Evolutionary conservation across 2,113 vertebrate species (phyloP).

Genomic region (Petromus typicus): DNA sequence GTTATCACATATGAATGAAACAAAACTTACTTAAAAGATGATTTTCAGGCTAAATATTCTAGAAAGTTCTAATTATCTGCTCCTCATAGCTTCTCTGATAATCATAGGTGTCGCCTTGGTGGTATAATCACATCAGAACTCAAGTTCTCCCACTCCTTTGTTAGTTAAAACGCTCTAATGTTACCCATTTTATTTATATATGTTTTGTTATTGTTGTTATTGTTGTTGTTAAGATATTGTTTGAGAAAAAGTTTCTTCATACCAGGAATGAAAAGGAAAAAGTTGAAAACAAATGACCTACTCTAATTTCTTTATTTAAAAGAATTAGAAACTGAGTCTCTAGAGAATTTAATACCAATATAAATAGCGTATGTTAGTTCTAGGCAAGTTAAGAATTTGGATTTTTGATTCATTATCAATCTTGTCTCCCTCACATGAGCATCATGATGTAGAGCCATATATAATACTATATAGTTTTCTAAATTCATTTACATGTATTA

Average conservation of each 20-base stretch:
- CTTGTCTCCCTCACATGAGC: not conserved
- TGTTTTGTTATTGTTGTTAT: too few species aligned
- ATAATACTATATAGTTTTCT: slow-evolving; percentile 8
- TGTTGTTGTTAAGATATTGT: slow-evolving; percentile 27
- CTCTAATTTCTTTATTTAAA: slow-evolving; percentile 26
- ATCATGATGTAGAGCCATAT: not conserved
- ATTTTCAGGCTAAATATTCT: slow-evolving; percentile 8
- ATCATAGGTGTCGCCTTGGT: not conserved
- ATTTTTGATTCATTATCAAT: not conserved
- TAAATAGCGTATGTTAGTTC: not conserved
- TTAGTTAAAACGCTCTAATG: not conserved
- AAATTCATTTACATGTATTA: slow-evolving; percentile 9
- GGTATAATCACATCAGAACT: not conserved
- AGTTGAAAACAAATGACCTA: slow-evolving; percentile 42
- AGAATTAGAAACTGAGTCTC: slow-evolving; percentile 30
- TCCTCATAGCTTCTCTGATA: not conserved
- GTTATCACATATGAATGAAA: not conserved
- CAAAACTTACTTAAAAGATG: not conserved
- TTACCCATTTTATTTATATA: not conserved
- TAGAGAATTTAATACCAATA: slow-evolving; percentile 20
- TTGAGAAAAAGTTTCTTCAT: slow-evolving; percentile 39
- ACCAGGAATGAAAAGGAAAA: not conserved
- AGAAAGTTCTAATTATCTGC: not conserved
- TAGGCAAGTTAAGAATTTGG: not conserved
- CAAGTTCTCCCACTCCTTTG: not conserved